These are phyloP conservation scores for Acanthurus leucopareius DNA, from an alignment of 2,797 vertebrate genomes.

Conservation along the genomic window DNA sequence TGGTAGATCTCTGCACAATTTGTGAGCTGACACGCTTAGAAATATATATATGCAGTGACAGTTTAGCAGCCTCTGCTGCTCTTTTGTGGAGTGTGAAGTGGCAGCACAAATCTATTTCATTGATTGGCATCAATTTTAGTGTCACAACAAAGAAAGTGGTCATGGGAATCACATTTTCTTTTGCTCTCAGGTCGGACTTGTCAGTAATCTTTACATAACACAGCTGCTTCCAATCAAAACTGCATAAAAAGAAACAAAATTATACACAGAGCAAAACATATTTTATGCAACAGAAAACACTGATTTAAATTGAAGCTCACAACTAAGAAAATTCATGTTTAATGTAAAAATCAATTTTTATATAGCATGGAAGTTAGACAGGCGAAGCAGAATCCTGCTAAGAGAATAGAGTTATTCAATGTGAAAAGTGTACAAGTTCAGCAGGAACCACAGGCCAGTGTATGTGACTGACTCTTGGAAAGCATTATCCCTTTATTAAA, in stretches of 20 bases:
- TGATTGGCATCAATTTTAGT: slow-evolving; percentile 23
- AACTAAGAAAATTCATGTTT: slow-evolving; percentile 16
- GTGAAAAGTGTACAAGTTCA: slow-evolving; percentile 33
- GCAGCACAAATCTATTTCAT: slow-evolving; percentile 24
- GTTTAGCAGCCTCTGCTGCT: not conserved
- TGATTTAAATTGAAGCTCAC: slow-evolving; percentile 13
- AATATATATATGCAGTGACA: slow-evolving; percentile 17
- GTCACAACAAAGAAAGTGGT: slow-evolving; percentile 21
- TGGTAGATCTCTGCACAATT: slow-evolving; percentile 2
- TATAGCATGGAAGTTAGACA: slow-evolving; percentile 5
- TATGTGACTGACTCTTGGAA: slow-evolving; percentile 28
- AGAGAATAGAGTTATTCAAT: slow-evolving; percentile 29
- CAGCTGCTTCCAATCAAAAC: not conserved
- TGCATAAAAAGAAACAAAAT: not conserved
- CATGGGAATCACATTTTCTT: slow-evolving; percentile 9
- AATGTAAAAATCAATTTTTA: slow-evolving; percentile 17
- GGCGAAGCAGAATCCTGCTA: slow-evolving; percentile 3
- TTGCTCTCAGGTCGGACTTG: slow-evolving; percentile 28
- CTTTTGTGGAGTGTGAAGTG: slow-evolving; percentile 5
- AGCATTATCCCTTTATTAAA: slow-evolving; percentile 42
- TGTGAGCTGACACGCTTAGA: not conserved
- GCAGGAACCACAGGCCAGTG: slow-evolving; percentile 22
- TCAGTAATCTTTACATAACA: not conserved
- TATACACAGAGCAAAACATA: not conserved
- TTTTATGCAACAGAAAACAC: slow-evolving; percentile 13